phyloP scores from a whole-genome alignment of 2,797 vertebrate genomes.

The Manis javanica region DNA sequence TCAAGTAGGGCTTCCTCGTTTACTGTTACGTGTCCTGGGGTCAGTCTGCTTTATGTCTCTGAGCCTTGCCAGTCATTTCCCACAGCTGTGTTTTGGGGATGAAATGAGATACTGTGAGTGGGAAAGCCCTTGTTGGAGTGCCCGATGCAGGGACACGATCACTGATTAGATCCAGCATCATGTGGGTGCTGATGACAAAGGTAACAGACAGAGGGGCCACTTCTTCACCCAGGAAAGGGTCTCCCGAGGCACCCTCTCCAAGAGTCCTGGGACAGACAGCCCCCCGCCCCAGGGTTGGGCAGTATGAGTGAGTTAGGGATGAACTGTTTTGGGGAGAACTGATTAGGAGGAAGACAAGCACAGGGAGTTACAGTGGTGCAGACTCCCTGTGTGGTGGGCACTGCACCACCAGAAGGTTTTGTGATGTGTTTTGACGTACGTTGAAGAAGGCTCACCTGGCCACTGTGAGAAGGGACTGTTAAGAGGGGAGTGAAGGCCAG shows the following conservation, averaged over 20 bases:
- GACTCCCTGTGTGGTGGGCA: not conserved
- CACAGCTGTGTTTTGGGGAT: not conserved
- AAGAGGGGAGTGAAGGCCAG: not conserved
- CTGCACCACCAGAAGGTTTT: too few species aligned
- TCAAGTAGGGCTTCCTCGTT: not conserved
- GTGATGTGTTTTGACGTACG: too few species aligned
- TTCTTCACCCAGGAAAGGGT: not conserved
- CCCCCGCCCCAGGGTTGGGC: not conserved
- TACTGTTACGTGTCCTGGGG: not conserved
- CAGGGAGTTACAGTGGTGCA: rapidly evolving
- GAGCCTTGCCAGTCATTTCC: not conserved
- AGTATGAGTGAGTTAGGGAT: not conserved
- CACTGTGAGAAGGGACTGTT: too few species aligned
- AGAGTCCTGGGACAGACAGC: not conserved
- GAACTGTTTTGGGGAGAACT: not conserved
- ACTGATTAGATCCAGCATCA: too few species aligned
- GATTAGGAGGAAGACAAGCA: not conserved
- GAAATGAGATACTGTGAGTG: not conserved
- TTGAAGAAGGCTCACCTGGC: too few species aligned
- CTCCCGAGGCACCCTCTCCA: not conserved
- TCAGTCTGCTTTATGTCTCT: not conserved
- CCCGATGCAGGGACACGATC: not conserved
- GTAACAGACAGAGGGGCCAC: not conserved
- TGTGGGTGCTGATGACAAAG: not conserved
- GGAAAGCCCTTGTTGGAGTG: not conserved